Conservation (phyloP, 2,797 vertebrate genomes). For the Malurus splendens region DNA sequence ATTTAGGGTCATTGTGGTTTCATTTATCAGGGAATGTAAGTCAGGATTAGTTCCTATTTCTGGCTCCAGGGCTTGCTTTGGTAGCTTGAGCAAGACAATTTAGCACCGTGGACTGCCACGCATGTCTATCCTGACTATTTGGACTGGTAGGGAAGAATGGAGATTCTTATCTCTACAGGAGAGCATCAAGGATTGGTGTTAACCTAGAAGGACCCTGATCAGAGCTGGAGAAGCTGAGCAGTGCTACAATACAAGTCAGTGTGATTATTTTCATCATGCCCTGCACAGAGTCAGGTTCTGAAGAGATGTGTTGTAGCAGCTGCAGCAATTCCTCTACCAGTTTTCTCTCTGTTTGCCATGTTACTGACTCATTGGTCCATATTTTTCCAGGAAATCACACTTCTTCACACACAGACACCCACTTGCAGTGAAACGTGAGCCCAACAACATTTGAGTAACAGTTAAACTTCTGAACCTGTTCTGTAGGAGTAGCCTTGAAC, state of each 20-base stretch:
- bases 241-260: not conserved
- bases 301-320: not conserved
- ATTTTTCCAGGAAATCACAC: not conserved
- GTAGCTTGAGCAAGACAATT: not conserved
- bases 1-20: conserved; percentile 1
- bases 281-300: not conserved
- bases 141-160: not conserved
- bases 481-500: not conserved
- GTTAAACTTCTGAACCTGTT: conserved; percentile 44
- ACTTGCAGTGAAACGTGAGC: conserved; percentile 13
- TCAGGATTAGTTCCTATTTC: not conserved
- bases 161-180: not conserved
- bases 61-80: not conserved
- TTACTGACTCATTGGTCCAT: not conserved
- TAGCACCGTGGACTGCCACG: not conserved
- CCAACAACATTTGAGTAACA: not conserved
- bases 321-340: not conserved
- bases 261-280: not conserved
- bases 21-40: not conserved
- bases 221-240: not conserved
- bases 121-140: not conserved
- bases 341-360: not conserved
- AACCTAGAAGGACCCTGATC: not conserved
- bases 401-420: not conserved
- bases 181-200: not conserved